Conservation (phyloP, 2,113 vertebrate species). For the Tachysurus vachellii region DNA sequence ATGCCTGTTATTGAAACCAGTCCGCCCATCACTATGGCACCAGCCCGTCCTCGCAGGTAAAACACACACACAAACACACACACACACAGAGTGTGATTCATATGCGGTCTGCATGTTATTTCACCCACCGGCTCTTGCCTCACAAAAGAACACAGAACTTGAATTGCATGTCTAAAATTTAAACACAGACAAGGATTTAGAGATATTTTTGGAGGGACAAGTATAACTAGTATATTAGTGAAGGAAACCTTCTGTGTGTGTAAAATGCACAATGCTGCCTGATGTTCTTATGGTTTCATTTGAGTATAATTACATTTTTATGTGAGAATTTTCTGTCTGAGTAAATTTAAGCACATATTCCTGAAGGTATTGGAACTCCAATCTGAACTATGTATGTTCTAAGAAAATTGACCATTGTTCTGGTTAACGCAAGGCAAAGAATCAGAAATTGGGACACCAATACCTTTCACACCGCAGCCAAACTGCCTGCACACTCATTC, state of each 20-base stretch:
- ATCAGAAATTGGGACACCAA: slow-evolving; percentile 22
- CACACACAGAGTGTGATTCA: slow-evolving; percentile 12
- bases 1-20: slow-evolving; percentile 74
- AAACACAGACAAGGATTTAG: not conserved
- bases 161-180: slow-evolving; percentile 28
- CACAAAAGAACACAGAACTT: slow-evolving; percentile 9
- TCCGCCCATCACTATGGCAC: slow-evolving; percentile 68
- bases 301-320: not conserved
- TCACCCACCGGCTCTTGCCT: slow-evolving; percentile 33
- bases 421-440: too few species aligned
- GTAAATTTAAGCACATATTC: slow-evolving; percentile 3
- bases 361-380: slow-evolving; percentile 22
- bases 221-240: too few species aligned
- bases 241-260: not conserved
- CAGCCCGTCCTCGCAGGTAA: slow-evolving; percentile 75
- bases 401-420: not conserved
- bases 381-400: not conserved
- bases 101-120: slow-evolving; percentile 31
- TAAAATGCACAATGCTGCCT: not conserved
- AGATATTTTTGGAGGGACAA: not conserved
- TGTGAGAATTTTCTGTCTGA: not conserved
- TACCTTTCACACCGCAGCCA: slow-evolving; percentile 32
- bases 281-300: not conserved
- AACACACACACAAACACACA: not conserved
- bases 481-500: slow-evolving; percentile 66